Base-by-base conservation (phyloP, 2,888 invertebrate genomes). In the Metopia argyrocephala region DNA sequence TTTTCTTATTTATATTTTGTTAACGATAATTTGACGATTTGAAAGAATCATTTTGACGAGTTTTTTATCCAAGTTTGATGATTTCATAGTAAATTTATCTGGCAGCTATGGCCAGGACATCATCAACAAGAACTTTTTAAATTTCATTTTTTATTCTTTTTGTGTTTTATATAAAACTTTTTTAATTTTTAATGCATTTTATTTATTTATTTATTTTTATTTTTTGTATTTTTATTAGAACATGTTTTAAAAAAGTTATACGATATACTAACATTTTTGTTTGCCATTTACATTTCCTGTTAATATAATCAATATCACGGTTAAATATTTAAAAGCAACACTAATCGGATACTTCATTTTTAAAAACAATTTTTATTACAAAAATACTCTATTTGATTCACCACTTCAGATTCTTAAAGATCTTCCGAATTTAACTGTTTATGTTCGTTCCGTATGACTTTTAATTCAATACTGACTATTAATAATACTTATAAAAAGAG, bases 221-320 rank as follows among this genome's bases (percentile, higher is more conserved):
- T 57, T n/a, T 20, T 21, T 64, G 18, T 1, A 48, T 48, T 48
- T 31, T 38, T 66, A 5, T 31, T 38, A 12, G 9, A 38, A 38
- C 38, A 38, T 38, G n/a, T n/a, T n/a, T 38, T 38, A 38, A 38
- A 38, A 9, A 9, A 38, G 2, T 46, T 25, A n/a, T n/a, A n/a
- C n/a, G 5, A 20, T 6, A 65, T 61, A 76, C 75, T 68, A 68
- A 76, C 75, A 28, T 68, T 62, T 61, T 23, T 68, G 18, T 61
- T 68, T 54, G 3, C 20, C 46, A 62, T 23, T 23, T 61, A 20
- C 61, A 54, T 23, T 61, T 31, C 15, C 61, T 27, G 61, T 9
- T 48, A 54, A 23, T 31, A 62, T 20, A 46, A 62, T 46, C 45
- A 46, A 46, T 54, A 76, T 18, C 21, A 76, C 15, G 15, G 20